Evolutionary conservation across 1,140 invertebrate genomes (phyloP), one percentile per base, ranked within the genome.

Genomic region (Drosophila rhopaloa): DNA sequence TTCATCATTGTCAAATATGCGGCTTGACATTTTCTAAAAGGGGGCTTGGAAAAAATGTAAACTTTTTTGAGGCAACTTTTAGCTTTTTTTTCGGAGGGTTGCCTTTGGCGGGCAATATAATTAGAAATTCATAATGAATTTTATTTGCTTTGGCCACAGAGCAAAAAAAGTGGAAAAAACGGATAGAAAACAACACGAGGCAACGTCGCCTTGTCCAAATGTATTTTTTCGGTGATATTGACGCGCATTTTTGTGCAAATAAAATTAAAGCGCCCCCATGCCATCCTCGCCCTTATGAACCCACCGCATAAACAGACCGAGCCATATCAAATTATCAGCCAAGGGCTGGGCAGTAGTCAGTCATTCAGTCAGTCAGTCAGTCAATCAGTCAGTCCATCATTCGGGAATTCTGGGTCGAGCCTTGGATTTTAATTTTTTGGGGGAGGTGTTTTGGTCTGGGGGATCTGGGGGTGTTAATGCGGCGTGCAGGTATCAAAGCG

Each of bases 61-160:
- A 86, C 62, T 84, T 88, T 82, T 77, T 80, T 81, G 16, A 50
- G 57, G 76, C 66, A 72, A 71, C 66, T 72, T 72, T 72, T 47
- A 24, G 32, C 47, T 67, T 76, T 72, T 81, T 78, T 68, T 51
- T 50, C 24, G 24, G 61, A 51, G 55, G 54, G 54, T 71, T 70
- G 76, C 61, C 68, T 66, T 73, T 66, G 62, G 62, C 65, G 27
- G 66, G 65, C 60, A 81, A 71, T 70, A 90, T 90, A 91, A 91
- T 91, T 91, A 91, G 78, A 91, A 91, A 91, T 91, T 91, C 89
- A 91, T 91, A 91, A 91, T 91, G 88, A 91, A 91, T 91, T 91
- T 91, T 91, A 91, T 91, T 91, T 91, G 76, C 83, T 79, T 81
- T 91, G 77, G 80, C 89, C 88, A 70, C 88, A 91, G 62, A 67